Evolutionary conservation across 2,888 invertebrate genomes (phyloP).

Genomic region (Parelbella ahira): DNA sequence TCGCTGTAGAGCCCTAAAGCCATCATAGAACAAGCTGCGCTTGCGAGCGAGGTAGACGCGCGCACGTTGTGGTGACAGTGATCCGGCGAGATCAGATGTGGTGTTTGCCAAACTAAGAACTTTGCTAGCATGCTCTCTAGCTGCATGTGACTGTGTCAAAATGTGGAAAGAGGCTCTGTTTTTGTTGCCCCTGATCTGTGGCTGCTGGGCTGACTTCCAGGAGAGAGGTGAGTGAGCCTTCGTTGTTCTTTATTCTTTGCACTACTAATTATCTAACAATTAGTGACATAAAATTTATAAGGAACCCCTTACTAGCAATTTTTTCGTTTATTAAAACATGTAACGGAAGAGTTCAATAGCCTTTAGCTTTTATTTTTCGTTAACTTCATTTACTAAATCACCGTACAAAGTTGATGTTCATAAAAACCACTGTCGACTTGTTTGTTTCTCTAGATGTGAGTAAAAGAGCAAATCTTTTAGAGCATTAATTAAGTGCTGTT

Average conservation of each 20-base stretch:
- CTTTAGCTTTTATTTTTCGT: constrained; percentile 2
- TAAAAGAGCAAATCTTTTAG: constrained; percentile 3
- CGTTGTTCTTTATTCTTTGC: neutral
- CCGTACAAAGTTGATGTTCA: neutral
- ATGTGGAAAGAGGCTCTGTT: constrained; percentile 53
- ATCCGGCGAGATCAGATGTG: constrained; percentile 34
- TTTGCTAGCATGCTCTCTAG: constrained; percentile 50
- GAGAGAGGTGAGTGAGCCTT: constrained; percentile 57
- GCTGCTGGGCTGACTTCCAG: constrained; percentile 55
- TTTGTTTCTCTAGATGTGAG: neutral
- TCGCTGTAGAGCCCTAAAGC: constrained; percentile 28
- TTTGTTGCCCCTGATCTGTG: constrained; percentile 38
- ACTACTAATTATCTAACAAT: neutral
- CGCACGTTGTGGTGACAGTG: constrained; percentile 26
- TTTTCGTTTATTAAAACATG: neutral
- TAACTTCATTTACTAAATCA: neutral
- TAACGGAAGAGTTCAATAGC: neutral
- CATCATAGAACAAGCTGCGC: constrained; percentile 56
- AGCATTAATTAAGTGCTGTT: constrained; percentile 13
- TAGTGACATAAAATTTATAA: constrained; percentile 5
- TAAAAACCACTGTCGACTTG: constrained; percentile 8
- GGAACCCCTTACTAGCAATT: neutral
- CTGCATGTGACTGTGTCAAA: constrained; percentile 52
- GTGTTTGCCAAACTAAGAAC: constrained; percentile 41
- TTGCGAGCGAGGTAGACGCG: constrained; percentile 54